These are phyloP conservation scores for Sebastes hubbsi DNA, from an alignment of 2,797 vertebrate genomes.

Conservation along the genomic window DNA sequence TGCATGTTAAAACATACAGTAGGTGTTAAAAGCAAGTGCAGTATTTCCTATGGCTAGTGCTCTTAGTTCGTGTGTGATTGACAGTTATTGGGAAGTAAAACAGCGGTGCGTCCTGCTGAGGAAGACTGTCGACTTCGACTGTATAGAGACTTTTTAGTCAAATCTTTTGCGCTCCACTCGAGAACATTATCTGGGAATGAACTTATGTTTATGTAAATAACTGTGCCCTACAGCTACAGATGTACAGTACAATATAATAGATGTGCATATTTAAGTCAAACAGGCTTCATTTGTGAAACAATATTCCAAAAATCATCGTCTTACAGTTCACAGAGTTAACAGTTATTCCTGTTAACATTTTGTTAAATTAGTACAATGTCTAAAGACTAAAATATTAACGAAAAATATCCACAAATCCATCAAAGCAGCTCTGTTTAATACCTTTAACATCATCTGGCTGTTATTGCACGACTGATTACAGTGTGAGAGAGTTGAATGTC, in stretches of 20 bases:
- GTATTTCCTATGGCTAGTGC: neutral
- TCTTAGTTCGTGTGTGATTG: neutral
- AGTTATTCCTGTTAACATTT: neutral
- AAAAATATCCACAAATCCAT: neutral
- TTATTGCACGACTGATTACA: neutral
- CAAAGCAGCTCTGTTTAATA: neutral
- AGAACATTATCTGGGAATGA: neutral
- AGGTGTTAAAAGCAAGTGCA: neutral
- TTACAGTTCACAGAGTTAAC: neutral
- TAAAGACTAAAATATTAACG: neutral
- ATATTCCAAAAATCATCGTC: neutral
- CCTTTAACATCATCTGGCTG: neutral
- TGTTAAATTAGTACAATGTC: neutral
- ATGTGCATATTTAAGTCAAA: neutral
- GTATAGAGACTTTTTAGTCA: neutral
- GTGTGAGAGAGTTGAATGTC: neutral
- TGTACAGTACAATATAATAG: neutral
- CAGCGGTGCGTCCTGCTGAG: neutral
- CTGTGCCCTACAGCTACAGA: neutral
- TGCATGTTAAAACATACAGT: neutral
- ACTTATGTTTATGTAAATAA: neutral
- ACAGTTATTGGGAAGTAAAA: conserved; percentile 1
- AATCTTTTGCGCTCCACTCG: neutral
- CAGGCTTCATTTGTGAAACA: neutral
- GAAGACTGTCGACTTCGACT: neutral